phyloP scores from a whole-genome alignment of 2,797 vertebrate genomes.

The Peromyscus attwateri region DNA sequence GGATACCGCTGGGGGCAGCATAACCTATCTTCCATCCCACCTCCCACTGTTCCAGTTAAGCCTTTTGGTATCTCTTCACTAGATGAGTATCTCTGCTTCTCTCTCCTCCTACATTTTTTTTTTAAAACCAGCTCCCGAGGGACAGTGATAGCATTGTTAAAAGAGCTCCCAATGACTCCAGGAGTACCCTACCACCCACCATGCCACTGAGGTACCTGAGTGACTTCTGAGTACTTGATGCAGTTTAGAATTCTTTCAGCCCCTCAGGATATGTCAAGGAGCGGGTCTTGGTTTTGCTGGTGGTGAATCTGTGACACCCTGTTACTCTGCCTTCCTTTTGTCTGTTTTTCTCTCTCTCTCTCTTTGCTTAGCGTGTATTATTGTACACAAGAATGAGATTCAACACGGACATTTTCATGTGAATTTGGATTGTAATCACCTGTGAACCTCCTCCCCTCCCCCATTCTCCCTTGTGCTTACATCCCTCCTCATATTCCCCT shows the following conservation, averaged over 20 bases:
- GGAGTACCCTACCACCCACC: neutral
- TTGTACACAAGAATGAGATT: neutral
- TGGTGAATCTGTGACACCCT: neutral
- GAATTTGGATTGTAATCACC: neutral
- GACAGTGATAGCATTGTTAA: neutral
- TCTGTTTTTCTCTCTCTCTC: neutral
- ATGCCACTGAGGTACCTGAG: neutral
- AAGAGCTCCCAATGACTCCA: neutral
- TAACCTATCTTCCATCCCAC: conserved; percentile 55
- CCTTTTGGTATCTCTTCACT: neutral
- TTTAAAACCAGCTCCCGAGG: neutral
- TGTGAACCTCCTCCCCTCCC: neutral
- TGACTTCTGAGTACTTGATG: neutral
- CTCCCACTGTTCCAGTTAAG: neutral
- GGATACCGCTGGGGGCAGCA: too few species aligned
- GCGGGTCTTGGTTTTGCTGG: neutral
- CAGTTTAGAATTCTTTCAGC: neutral
- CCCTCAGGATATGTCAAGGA: neutral
- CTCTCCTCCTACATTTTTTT: neutral
- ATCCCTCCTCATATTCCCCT: too few species aligned
- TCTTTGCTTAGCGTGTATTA: neutral
- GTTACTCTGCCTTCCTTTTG: neutral
- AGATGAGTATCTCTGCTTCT: neutral
- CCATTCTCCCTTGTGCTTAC: neutral
- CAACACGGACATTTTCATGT: neutral